Percentiles rank a stretch among this genome's conserved stretches.
These are phyloP conservation scores for Parnassius orleans DNA, from an alignment of 2,888 invertebrate genomes.

Conservation along the genomic window DNA sequence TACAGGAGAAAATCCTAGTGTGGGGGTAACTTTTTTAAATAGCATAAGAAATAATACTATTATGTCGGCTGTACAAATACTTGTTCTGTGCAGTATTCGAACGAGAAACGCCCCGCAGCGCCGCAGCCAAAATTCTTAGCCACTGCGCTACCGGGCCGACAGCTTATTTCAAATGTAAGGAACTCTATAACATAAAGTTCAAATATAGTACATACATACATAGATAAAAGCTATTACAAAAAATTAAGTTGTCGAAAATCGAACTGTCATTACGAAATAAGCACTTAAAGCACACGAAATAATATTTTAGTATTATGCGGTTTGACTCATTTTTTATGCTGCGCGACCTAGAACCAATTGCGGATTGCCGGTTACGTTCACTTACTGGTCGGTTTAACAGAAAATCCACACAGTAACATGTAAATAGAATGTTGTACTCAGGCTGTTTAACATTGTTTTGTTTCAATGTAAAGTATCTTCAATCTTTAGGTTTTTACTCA, in stretches of 20 bases:
- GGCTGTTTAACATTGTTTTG: no score
- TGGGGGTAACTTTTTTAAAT: no score
- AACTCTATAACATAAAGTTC: no score
- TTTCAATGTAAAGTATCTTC: not conserved
- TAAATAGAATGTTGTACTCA: not conserved
- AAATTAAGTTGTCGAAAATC: not conserved
- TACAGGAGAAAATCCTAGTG: no score
- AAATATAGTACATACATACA: no score
- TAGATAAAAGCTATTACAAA: not conserved
- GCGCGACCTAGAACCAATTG: constrained; percentile 20
- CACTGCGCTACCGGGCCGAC: no score
- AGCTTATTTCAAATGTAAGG: no score
- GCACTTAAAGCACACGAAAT: constrained; percentile 11
- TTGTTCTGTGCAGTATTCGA: no score
- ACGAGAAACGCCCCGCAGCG: no score
- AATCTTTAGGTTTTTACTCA: not conserved
- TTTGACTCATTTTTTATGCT: constrained; percentile 19
- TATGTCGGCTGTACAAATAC: no score
- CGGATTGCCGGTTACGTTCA: constrained; percentile 13
- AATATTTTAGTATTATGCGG: not conserved
- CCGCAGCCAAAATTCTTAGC: no score
- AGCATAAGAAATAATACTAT: no score
- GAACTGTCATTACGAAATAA: constrained; percentile 14
- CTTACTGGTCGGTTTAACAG: constrained; percentile 6
- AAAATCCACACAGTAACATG: constrained; percentile 2